A percentile compares a stretch with the other conserved stretches of the same genome.
Conservation (phyloP, 2,113 vertebrate genomes). For the Lampris megalopsis region DNA sequence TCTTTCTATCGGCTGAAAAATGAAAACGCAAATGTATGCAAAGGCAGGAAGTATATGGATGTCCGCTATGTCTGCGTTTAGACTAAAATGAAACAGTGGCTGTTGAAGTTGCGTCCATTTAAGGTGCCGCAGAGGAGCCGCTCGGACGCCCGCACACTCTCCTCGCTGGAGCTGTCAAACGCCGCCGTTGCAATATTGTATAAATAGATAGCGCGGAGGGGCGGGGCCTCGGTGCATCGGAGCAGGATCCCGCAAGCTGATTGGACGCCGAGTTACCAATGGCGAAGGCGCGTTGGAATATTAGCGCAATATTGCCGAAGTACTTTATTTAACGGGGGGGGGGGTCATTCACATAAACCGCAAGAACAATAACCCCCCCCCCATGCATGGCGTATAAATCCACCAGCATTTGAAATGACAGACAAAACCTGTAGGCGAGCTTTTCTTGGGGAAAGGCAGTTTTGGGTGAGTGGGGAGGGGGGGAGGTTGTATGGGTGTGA, state of each 20-base stretch:
- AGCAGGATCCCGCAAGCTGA: conserved; percentile 34
- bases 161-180: conserved; percentile 34
- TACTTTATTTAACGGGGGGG: no score
- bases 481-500: no score
- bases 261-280: conserved; percentile 30
- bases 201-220: conserved; percentile 61
- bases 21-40: background rate
- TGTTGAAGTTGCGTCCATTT: conserved; percentile 4
- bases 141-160: background rate
- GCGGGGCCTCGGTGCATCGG: conserved; percentile 42
- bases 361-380: no score
- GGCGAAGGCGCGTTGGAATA: background rate
- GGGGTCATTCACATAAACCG: no score
- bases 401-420: no score
- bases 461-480: no score
- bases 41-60: background rate
- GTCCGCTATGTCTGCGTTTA: background rate
- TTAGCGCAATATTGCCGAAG: background rate
- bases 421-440: no score
- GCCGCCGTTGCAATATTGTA: conserved; percentile 47
- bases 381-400: no score
- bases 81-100: no score
- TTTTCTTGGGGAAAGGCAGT: no score
- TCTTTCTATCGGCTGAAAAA: no score
- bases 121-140: background rate